Conservation (phyloP, 2,888 invertebrate genomes). For the Dinocampus coccinellae region DNA sequence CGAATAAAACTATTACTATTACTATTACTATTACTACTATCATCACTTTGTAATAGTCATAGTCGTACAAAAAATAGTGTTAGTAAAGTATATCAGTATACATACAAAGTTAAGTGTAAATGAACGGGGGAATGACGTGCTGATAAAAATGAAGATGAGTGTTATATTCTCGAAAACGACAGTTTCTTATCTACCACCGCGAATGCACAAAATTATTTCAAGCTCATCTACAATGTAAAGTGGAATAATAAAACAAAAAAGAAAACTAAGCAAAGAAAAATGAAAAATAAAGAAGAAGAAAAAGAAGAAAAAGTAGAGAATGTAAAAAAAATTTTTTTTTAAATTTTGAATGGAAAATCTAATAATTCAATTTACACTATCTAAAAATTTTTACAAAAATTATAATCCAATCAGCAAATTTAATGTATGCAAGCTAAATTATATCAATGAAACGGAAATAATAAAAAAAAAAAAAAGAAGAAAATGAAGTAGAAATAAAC, state of each 20-base stretch:
- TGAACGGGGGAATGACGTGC: not conserved
- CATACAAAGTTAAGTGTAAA: not conserved
- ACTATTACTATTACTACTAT: not conserved
- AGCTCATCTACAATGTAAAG: not conserved
- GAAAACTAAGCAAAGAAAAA: not conserved
- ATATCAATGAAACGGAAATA: too few relatives aligned
- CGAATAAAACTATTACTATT: not conserved
- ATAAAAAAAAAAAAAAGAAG: too few relatives aligned
- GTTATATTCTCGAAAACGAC: not conserved
- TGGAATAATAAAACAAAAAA: not conserved
- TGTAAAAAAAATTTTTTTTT: too few relatives aligned
- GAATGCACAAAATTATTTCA: not conserved
- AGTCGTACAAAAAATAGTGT: not conserved
- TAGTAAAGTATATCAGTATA: not conserved
- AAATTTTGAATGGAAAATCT: too few relatives aligned
- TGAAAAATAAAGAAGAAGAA: slow-evolving; percentile 1
- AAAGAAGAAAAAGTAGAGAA: too few relatives aligned
- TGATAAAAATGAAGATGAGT: not conserved
- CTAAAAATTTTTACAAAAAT: too few relatives aligned
- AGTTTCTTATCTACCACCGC: not conserved
- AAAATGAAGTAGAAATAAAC: too few relatives aligned
- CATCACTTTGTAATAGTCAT: not conserved
- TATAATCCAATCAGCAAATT: too few relatives aligned
- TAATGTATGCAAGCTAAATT: too few relatives aligned
- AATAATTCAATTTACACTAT: too few relatives aligned